These are phyloP conservation scores for Trematomus loennbergii DNA, from an alignment of 2,113 vertebrate species.

Conservation along the genomic window DNA sequence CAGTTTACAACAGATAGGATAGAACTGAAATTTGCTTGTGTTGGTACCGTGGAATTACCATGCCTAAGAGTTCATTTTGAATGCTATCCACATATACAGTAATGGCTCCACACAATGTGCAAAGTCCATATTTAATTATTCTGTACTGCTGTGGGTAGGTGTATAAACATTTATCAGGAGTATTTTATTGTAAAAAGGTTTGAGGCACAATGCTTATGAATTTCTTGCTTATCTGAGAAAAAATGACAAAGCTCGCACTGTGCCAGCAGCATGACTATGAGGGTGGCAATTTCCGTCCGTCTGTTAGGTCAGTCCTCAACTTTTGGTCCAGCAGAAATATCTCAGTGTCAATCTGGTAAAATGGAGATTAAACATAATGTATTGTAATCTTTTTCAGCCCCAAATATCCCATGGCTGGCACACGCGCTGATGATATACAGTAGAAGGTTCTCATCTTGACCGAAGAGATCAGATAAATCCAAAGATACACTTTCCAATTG, in stretches of 20 bases:
- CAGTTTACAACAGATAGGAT: constrained; percentile 29
- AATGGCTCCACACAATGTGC: background rate
- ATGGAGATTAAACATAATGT: background rate
- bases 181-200: background rate
- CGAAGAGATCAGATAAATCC: background rate
- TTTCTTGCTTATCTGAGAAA: constrained; percentile 12
- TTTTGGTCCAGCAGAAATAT: background rate
- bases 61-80: constrained; percentile 20
- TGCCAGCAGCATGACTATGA: background rate
- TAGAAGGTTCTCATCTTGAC: background rate
- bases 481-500: background rate
- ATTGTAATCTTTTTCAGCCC: background rate
- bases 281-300: constrained; percentile 1
- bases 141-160: background rate
- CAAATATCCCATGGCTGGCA: background rate
- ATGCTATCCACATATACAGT: background rate
- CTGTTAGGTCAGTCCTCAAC: background rate
- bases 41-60: background rate
- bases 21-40: constrained; percentile 5
- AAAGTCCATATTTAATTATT: background rate
- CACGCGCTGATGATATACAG: background rate
- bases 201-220: background rate
- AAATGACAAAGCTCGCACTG: background rate
- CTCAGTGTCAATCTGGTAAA: background rate
- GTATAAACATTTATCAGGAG: background rate